Percentiles rank a stretch among this genome's conserved stretches.
Evolutionary conservation across 2,888 invertebrate genomes (phyloP).

Genomic region (Crepidodera aurea): DNA sequence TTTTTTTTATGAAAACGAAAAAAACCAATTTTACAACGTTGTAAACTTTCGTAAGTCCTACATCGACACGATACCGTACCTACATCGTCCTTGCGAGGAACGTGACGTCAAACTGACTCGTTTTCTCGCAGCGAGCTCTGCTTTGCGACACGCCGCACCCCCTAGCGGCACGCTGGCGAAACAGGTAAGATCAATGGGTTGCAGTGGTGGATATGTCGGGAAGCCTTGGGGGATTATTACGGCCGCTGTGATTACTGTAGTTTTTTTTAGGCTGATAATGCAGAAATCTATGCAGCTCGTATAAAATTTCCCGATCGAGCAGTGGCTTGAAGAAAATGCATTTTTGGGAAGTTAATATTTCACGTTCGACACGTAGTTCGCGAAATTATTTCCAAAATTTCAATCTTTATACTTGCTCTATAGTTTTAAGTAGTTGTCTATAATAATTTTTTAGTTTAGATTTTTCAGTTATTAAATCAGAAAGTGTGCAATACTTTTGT

Average conservation of each 20-base stretch:
- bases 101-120: conserved; percentile 59
- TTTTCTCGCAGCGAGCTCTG: conserved; percentile 25
- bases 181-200: conserved; percentile 30
- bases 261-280: neutral
- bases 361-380: no score
- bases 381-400: no score
- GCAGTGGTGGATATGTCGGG: conserved; percentile 22
- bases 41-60: conserved; percentile 25
- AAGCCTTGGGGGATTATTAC: conserved; percentile 6
- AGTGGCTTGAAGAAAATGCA: neutral
- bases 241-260: neutral
- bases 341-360: no score
- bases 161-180: conserved; percentile 26
- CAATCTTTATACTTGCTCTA: no score
- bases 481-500: no score
- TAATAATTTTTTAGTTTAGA: no score
- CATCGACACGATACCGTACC: conserved; percentile 42
- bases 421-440: no score
- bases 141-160: conserved; percentile 20
- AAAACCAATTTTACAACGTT: conserved; percentile 4
- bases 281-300: conserved; percentile 1
- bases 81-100: conserved; percentile 53
- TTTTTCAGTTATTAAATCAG: no score
- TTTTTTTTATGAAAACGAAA: neutral
- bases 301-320: neutral